phyloP scores from a whole-genome alignment of 2,113 vertebrate genomes.

The Martes martes region DNA sequence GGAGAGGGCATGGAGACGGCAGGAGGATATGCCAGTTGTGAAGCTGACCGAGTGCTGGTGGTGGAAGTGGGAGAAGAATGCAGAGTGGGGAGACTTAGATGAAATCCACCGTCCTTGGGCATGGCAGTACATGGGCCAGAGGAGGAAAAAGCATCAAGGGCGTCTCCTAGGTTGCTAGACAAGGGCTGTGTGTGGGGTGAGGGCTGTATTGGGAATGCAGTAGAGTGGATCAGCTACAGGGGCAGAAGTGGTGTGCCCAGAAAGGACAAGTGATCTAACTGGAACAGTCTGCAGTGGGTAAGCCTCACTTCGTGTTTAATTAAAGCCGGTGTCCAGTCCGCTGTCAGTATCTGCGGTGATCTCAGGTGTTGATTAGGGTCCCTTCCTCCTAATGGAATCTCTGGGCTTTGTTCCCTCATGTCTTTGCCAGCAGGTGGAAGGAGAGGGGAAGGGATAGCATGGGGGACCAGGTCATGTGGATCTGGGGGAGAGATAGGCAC shows the following conservation, averaged over 20 bases:
- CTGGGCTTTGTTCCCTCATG: neutral
- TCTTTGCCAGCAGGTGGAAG: neutral
- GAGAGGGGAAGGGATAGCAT: neutral
- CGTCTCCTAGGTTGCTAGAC: neutral
- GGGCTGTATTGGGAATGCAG: neutral
- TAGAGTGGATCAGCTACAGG: neutral
- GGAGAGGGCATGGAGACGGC: neutral
- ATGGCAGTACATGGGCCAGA: neutral
- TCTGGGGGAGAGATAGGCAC: neutral
- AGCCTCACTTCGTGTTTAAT: neutral
- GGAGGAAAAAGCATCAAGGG: neutral
- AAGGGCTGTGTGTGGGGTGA: neutral
- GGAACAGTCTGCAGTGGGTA: neutral
- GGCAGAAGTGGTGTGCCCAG: neutral
- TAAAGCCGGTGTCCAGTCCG: neutral
- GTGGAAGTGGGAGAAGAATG: neutral
- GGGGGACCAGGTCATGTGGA: neutral
- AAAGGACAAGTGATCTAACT: neutral
- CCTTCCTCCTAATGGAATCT: neutral
- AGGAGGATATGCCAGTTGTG: neutral
- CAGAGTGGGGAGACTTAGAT: neutral
- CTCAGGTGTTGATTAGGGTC: neutral
- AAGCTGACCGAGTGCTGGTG: neutral
- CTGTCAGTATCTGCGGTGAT: neutral
- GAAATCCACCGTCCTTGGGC: neutral